These are phyloP conservation scores for Mobula hypostoma DNA, from an alignment of 2,113 vertebrate genomes.

Conservation along the genomic window DNA sequence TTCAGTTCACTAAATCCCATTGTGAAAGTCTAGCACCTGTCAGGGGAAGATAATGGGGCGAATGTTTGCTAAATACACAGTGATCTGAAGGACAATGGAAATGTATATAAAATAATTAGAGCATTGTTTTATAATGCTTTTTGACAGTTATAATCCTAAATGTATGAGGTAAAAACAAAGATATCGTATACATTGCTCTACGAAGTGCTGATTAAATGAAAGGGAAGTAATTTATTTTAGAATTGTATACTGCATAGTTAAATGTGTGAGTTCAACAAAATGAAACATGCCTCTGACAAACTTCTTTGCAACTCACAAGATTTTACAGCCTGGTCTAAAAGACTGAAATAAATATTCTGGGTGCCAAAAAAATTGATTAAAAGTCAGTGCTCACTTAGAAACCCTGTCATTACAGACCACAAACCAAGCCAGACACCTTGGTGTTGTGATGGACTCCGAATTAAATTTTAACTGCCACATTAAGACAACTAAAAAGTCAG, in stretches of 20 bases:
- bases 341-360: no score
- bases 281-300: not conserved
- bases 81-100: not conserved
- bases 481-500: no score
- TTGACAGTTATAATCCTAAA: not conserved
- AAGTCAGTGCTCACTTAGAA: no score
- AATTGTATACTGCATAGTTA: not conserved
- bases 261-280: not conserved
- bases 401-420: no score
- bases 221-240: not conserved
- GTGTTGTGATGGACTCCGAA: no score
- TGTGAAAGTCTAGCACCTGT: not conserved
- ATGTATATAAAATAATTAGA: not conserved
- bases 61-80: not conserved
- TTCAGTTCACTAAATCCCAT: not conserved
- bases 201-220: constrained; percentile 3
- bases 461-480: no score
- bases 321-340: not conserved
- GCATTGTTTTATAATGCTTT: not conserved
- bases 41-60: not conserved
- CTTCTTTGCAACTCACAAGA: not conserved
- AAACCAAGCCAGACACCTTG: no score
- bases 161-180: not conserved
- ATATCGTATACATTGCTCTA: not conserved
- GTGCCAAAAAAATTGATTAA: no score